Evolutionary conservation across 2,113 vertebrate species (phyloP).

Genomic region (Hemichromis elongatus): DNA sequence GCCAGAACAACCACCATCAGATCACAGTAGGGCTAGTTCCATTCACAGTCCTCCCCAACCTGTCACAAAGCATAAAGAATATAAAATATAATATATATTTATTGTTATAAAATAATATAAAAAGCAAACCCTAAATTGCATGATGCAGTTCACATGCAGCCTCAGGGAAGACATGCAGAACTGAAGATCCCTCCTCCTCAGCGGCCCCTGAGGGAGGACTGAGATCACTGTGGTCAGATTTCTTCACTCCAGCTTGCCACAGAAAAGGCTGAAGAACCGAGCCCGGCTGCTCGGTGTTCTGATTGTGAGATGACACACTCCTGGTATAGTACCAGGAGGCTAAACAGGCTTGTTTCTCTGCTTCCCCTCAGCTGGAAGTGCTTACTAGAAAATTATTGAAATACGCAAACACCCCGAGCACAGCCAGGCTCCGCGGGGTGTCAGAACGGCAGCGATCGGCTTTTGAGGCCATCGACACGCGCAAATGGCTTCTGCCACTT

Average conservation of each 20-base stretch:
- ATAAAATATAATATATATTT: no score
- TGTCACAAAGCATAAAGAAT: no score
- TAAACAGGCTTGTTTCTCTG: not conserved
- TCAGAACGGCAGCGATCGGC: rapidly evolving
- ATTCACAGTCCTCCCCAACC: not conserved
- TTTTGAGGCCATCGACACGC: not conserved
- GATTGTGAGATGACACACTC: not conserved
- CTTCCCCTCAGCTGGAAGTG: not conserved
- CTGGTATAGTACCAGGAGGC: not conserved
- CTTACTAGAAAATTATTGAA: not conserved
- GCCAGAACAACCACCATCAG: not conserved
- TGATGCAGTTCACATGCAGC: not conserved
- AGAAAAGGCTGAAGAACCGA: no score
- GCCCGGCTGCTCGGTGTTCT: no score
- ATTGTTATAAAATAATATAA: no score
- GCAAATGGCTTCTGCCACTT: not conserved
- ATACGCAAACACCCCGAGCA: rapidly evolving
- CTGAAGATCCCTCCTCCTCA: not conserved
- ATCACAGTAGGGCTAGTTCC: not conserved
- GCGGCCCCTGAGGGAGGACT: not conserved
- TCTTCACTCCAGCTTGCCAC: no score
- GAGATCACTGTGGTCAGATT: no score
- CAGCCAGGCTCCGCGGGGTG: rapidly evolving
- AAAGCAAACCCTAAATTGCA: not conserved
- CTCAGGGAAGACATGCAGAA: not conserved